Base-by-base conservation (phyloP, 1,140 invertebrate genomes). In the Drosophila pseudoananassae region DNA sequence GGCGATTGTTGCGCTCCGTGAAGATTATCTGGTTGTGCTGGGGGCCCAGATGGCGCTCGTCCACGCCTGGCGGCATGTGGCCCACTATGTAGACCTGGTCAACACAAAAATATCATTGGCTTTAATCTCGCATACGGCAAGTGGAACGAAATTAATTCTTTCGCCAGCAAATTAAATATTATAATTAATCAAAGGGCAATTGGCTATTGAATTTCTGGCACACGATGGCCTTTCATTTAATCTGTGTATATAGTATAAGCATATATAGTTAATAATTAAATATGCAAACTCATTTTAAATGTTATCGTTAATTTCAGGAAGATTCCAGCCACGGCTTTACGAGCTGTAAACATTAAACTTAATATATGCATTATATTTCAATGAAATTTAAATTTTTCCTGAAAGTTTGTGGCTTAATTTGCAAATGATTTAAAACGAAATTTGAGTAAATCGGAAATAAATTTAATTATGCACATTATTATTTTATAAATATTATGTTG, bases 1-100 rank as follows among this genome's bases (percentile, higher is more conserved):
- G 93, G 38, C 93, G 93, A 85, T 96, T 96, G 78, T 96, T 94
- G 53, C 94, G 93, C 55, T 95, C 94, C 27, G 93, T 94, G 76
- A 94, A 94, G 47, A 93, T 93, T 31, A 93, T 91, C 74, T 94
- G 93, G 55, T 92, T 92, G 7, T 93, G 92, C 23, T 94, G 92
- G 25, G 94, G 93, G 0, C 94, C 94, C 40, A 94, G 93, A 23
- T 95, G 94, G 25, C 96, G 94, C 78, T 97, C 97, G 90, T 97
- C 96, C 2, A 95, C 95, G 1, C 97, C 97, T 1, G 97, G 97
- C 1, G 97, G 95, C 80, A 97, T 96, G 91, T 98, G 97, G 0
- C 97, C 97, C 23, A 97, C 95, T 50, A 98, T 95, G 85, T 97
- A 97, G 3, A 98, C 97, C 97, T 98, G 92, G 38, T 92, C 92